These are phyloP conservation scores for Musca domestica DNA, from an alignment of 1,140 invertebrate genomes.

Conservation along the genomic window DNA sequence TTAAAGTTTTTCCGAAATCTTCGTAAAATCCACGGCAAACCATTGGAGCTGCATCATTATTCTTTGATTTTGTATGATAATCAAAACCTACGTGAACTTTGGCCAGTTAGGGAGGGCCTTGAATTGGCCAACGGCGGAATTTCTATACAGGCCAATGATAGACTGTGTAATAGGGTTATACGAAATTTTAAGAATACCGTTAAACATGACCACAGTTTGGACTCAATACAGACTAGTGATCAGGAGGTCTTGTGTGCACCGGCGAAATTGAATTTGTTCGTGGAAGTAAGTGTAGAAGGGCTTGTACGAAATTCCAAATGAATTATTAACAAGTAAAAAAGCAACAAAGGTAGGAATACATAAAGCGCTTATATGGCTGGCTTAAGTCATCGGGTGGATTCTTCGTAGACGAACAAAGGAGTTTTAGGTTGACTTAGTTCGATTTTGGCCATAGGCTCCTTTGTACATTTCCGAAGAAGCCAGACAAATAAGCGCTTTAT, in stretches of 20 bases:
- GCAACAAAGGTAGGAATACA: no score
- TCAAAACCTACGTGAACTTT: constrained; percentile 35
- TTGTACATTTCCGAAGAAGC: no score
- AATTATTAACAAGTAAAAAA: no score
- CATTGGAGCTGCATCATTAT: constrained; percentile 35
- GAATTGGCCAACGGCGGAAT: constrained; percentile 39
- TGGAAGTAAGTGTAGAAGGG: constrained; percentile 27
- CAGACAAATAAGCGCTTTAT: no score
- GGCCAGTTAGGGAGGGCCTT: constrained; percentile 31
- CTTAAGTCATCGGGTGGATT: no score
- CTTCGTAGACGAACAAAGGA: no score
- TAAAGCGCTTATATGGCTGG: no score
- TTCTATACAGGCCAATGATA: constrained; percentile 45
- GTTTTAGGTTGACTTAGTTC: no score
- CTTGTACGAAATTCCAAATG: no score
- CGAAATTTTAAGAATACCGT: constrained; percentile 31
- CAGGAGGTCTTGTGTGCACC: constrained; percentile 48
- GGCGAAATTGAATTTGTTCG: constrained; percentile 30
- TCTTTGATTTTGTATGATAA: constrained; percentile 43
- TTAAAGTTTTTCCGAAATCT: constrained; percentile 36
- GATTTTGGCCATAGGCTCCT: no score
- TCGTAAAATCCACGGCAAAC: constrained; percentile 33
- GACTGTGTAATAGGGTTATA: constrained; percentile 41
- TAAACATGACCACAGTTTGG: constrained; percentile 35
- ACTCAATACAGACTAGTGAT: constrained; percentile 41